Evolutionary conservation across 2,888 invertebrate genomes (phyloP), one percentile per base, ranked within the genome.

Genomic region (Acleris cristana): DNA sequence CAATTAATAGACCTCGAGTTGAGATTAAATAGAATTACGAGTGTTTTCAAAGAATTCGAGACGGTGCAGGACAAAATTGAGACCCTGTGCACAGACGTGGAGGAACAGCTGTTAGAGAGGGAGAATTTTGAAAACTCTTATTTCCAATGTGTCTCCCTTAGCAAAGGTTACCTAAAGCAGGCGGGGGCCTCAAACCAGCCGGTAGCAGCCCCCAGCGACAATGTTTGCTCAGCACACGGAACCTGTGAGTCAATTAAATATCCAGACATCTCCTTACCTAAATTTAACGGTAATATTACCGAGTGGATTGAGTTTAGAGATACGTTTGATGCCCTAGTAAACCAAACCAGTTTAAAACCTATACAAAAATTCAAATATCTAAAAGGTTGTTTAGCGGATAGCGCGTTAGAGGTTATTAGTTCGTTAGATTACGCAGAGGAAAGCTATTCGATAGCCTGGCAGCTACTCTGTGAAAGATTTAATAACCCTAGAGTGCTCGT

Each of bases 301-400:
- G 8, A 57, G 1, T 48, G 57, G 57, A 26, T 45, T 23, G 45
- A 57, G n/a, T 57, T 57, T 26, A 16, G 57, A 48, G 57, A 57
- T 26, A 57, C 57, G 16, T 57, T 57, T 16, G 57, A 57, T n/a
- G 57, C 57, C 1, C n/a, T 57, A 3, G 45, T 57, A 26, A 57
- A 57, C 18, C 54, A 54, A 54, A 54, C 18, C n/a, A 14, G 10
- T 18, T 16, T 54, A 10, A 54, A 30, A 30, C 16, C 30, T 7
- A 54, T 54, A n/a, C 54, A 54, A 34, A 54, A 54, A 30, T 54
- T 54, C 23, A 54, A 54, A 18, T 54, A 54, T 8, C 18, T 54
- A 30, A 54, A 30, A 18, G 16, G 54, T 18, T 30, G 54, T 26
- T 23, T 54, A 16, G 3, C n/a, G 7, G 30, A n/a, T 26, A 18